phyloP scores from a whole-genome alignment of 2,113 vertebrate genomes.

The Nymphicus hollandicus region DNA sequence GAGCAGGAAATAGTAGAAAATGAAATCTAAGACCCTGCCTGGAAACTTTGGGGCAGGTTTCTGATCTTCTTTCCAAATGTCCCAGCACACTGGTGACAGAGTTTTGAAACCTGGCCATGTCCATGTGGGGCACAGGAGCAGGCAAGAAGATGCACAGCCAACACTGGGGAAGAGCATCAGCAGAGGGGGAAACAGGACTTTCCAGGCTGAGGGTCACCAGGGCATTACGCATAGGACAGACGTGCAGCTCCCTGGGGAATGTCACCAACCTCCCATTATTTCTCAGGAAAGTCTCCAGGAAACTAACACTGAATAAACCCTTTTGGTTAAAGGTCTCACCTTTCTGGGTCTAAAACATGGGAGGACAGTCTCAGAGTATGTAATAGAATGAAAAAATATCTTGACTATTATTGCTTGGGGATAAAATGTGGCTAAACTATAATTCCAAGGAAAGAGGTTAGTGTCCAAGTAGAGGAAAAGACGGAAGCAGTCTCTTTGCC shows the following conservation, averaged over 20 bases:
- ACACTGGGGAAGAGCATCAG: neutral
- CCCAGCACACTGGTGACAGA: neutral
- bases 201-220: neutral
- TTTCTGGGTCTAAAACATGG: neutral
- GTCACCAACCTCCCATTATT: neutral
- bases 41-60: neutral
- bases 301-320: neutral
- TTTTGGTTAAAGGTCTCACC: neutral
- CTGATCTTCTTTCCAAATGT: neutral
- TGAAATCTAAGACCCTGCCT: neutral
- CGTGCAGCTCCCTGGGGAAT: neutral
- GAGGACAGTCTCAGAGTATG: neutral
- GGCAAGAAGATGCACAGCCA: neutral
- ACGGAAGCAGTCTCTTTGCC: neutral
- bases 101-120: neutral
- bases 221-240: conserved; percentile 47
- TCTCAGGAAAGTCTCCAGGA: neutral
- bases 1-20: neutral
- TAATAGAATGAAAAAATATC: neutral
- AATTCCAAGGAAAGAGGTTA: neutral
- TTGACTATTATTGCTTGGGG: neutral
- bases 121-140: neutral
- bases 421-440: neutral
- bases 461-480: neutral
- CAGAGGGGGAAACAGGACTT: neutral